Percentiles rank a stretch among this genome's conserved stretches.
phyloP scores from a whole-genome alignment of 2,888 invertebrate genomes.

The Agonum fuliginosum region DNA sequence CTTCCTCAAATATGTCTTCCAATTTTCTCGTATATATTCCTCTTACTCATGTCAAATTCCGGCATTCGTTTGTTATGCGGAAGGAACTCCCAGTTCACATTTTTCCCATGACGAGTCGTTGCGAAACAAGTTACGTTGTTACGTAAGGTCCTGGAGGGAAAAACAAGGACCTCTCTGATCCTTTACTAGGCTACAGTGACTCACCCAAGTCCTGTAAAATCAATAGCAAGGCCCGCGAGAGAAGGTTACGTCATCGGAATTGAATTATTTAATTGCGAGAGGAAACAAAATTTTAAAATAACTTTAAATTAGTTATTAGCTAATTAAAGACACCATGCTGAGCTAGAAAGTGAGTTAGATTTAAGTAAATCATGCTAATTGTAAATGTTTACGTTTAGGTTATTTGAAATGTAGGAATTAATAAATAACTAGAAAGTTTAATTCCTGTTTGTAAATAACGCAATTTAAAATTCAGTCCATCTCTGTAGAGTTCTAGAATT shows the following conservation, averaged over 20 bases:
- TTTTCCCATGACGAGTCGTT: conserved; percentile 26
- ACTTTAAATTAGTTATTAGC: background rate
- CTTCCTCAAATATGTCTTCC: background rate
- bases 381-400: conserved; percentile 8
- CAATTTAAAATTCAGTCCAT: background rate
- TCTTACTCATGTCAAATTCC: background rate
- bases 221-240: background rate
- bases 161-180: background rate
- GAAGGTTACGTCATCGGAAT: background rate
- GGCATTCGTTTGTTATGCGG: background rate
- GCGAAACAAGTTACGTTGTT: conserved; percentile 44
- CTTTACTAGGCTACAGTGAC: conserved; percentile 18
- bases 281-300: no score
- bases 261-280: no score
- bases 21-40: no score
- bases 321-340: conserved; percentile 7
- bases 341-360: conserved; percentile 1
- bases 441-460: conserved; percentile 6
- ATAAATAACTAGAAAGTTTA: background rate
- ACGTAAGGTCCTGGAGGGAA: conserved; percentile 26
- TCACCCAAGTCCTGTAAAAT: conserved; percentile 19
- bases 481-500: conserved; percentile 9
- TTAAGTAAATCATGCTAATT: conserved; percentile 18
- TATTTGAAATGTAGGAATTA: no score
- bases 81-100: background rate